Evolutionary conservation across 1,140 invertebrate genomes (phyloP).

Genomic region (Bombus impatiens): DNA sequence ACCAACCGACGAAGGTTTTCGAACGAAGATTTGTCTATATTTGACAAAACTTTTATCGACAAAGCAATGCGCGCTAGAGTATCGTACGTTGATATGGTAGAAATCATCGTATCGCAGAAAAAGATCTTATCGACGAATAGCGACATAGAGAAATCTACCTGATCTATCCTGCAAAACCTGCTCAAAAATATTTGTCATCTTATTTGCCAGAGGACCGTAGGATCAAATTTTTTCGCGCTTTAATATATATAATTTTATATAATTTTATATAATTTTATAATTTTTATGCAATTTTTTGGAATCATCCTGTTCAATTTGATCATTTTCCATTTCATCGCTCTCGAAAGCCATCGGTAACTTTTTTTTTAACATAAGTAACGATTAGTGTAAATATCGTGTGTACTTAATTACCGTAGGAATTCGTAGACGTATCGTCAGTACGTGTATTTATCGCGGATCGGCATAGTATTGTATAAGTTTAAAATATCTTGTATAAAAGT

Average conservation of each 20-base stretch:
- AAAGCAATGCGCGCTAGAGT: background rate
- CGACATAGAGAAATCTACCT: background rate
- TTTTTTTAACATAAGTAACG: no score
- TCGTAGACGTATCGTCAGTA: background rate
- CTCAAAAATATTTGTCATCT: background rate
- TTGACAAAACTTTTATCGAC: background rate
- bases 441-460: constrained; percentile 19
- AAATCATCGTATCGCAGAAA: background rate
- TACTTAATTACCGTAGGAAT: constrained; percentile 26
- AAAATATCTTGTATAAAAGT: background rate
- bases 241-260: constrained; percentile 17
- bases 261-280: background rate
- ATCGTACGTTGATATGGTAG: background rate
- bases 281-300: background rate
- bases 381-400: background rate
- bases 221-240: background rate
- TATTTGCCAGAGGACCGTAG: constrained; percentile 32
- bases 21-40: background rate
- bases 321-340: background rate
- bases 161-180: background rate
- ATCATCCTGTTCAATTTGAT: background rate
- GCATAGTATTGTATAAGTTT: constrained; percentile 8
- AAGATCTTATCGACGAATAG: background rate
- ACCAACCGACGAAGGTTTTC: background rate
- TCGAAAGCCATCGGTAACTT: background rate